These are phyloP conservation scores for Carapus acus DNA, from an alignment of 2,797 vertebrate species.

Conservation along the genomic window DNA sequence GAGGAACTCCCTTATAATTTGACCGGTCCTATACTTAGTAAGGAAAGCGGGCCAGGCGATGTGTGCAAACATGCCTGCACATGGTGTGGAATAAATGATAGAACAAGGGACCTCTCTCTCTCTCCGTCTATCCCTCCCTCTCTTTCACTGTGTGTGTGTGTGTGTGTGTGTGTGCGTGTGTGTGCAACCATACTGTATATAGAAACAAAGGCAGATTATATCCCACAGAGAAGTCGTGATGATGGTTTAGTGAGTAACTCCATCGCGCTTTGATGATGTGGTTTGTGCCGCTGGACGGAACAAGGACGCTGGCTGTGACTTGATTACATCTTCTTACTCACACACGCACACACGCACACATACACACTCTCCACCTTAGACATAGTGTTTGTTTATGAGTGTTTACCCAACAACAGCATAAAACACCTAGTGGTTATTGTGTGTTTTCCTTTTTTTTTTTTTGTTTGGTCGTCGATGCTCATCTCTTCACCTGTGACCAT, in stretches of 20 bases:
- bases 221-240: conserved; percentile 9
- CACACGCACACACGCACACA: not conserved
- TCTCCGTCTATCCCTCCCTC: conserved; percentile 5
- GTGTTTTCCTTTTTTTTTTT: no score
- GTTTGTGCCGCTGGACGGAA: not conserved
- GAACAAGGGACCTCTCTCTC: conserved; percentile 3
- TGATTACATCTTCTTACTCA: conserved; percentile 10
- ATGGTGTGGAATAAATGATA: conserved; percentile 26
- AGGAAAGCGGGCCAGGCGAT: conserved; percentile 13
- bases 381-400: conserved; percentile 3
- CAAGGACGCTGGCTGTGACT: conserved; percentile 15
- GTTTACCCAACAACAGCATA: not conserved
- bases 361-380: conserved; percentile 1
- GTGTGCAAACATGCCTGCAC: not conserved
- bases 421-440: no score
- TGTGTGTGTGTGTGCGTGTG: not conserved
- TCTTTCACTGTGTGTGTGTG: not conserved
- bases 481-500: no score
- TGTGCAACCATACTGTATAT: no score
- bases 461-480: no score
- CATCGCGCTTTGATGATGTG: conserved; percentile 18
- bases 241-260: conserved; percentile 30
- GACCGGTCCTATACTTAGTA: not conserved
- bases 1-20: conserved; percentile 4
- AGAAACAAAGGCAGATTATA: conserved; percentile 19